Evolutionary conservation across 2,113 vertebrate genomes (phyloP).

Genomic region (Pionites leucogaster): DNA sequence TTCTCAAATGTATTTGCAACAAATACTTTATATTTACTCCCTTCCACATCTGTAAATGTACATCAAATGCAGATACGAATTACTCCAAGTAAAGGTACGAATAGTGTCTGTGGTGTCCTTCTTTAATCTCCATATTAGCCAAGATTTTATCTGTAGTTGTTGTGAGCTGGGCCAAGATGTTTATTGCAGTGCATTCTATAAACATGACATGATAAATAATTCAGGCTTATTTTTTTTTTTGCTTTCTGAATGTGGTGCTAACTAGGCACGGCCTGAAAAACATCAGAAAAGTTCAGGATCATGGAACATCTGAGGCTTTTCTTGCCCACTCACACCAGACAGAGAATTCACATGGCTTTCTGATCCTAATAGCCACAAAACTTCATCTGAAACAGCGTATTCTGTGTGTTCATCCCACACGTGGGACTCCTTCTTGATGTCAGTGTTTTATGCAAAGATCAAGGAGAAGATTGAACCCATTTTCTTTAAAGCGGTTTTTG

Average conservation of each 20-base stretch:
- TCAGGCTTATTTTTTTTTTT: conserved; percentile 16
- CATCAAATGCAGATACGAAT: background rate
- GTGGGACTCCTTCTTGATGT: conserved; percentile 47
- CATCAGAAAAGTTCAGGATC: conserved; percentile 55
- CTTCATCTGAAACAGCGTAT: conserved; percentile 52
- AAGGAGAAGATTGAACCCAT: conserved; percentile 49
- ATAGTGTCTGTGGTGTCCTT: background rate
- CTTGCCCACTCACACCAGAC: background rate
- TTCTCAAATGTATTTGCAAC: background rate
- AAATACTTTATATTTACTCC: background rate
- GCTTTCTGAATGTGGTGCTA: conserved; percentile 46
- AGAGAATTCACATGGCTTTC: conserved; percentile 18
- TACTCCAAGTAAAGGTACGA: background rate
- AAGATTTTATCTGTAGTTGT: conserved; percentile 24
- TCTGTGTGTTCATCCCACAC: conserved; percentile 51
- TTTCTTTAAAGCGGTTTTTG: conserved; percentile 54
- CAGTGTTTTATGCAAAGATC: conserved; percentile 51
- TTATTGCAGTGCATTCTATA: conserved; percentile 25
- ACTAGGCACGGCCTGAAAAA: conserved; percentile 67
- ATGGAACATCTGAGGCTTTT: conserved; percentile 39
- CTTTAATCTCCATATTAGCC: background rate
- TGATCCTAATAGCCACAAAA: conserved; percentile 54
- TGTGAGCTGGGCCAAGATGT: conserved; percentile 34
- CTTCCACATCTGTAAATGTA: background rate
- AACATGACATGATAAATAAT: conserved; percentile 59